Percentiles rank a stretch among this genome's conserved stretches.
Conservation (phyloP, 2,113 vertebrate genomes). For the Corythornis cristatus region DNA sequence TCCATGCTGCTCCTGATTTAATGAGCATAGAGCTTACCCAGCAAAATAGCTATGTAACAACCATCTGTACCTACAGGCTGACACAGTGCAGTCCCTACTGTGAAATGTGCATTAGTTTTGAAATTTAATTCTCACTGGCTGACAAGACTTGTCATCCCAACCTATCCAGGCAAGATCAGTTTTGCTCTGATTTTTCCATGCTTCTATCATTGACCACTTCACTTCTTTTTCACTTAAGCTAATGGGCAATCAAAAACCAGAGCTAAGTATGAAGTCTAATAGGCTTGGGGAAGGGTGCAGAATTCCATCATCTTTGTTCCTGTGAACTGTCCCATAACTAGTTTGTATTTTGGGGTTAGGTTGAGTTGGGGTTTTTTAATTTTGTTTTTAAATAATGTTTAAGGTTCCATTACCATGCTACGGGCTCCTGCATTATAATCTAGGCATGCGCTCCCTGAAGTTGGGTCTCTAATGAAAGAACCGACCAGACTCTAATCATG, state of each 20-base stretch:
- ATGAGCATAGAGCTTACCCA: not conserved
- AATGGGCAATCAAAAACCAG: not conserved
- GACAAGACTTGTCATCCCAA: not conserved
- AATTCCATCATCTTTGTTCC: not conserved
- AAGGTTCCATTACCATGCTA: not conserved
- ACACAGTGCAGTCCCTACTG: accelerated
- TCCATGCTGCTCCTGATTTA: not conserved
- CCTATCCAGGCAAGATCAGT: not conserved
- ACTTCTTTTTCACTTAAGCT: not conserved
- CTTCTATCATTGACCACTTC: not conserved
- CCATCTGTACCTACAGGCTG: not conserved
- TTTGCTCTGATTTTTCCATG: not conserved
- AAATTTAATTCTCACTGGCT: not conserved
- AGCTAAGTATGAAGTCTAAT: not conserved
- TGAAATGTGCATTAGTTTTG: not conserved
- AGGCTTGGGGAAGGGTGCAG: accelerated
- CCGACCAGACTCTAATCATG: not conserved
- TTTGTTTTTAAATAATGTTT: not conserved
- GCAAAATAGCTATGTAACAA: not conserved
- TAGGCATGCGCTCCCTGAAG: not conserved
- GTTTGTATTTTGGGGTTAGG: not conserved
- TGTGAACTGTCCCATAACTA: not conserved
- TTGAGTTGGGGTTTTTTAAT: not conserved
- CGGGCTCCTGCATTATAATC: not conserved
- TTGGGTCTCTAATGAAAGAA: not conserved